Evolutionary conservation across 2,888 invertebrate species (phyloP).

Genomic region (Chrysopilus asiliformis): DNA sequence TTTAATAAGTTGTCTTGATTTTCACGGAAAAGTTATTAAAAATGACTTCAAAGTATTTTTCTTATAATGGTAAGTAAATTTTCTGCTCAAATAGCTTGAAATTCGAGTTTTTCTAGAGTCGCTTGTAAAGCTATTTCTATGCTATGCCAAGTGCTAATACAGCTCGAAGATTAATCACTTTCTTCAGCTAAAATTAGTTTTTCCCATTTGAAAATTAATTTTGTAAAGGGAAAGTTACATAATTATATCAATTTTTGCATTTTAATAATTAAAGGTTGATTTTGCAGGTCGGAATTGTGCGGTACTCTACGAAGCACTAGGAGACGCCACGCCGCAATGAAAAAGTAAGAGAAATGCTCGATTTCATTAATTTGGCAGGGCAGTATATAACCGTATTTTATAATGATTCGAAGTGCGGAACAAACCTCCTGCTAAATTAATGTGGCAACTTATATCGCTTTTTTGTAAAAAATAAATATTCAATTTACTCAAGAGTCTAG

Average conservation of each 20-base stretch:
- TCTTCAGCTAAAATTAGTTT: neutral
- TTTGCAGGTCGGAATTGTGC: no score
- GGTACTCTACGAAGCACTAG: no score
- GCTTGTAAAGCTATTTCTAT: neutral
- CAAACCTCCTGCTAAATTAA: constrained; percentile 8
- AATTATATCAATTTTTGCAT: constrained; percentile 1
- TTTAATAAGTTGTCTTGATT: no score
- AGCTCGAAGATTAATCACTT: constrained; percentile 3
- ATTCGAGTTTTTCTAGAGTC: constrained; percentile 1
- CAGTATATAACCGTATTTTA: constrained; percentile 5
- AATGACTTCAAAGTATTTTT: no score
- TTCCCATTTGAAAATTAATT: neutral
- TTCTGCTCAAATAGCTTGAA: no score
- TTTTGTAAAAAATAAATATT: constrained; percentile 1
- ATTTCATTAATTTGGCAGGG: neutral
- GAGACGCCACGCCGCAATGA: neutral
- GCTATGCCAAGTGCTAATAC: neutral
- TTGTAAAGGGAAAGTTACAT: neutral
- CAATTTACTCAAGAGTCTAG: constrained; percentile 5
- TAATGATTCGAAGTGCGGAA: constrained; percentile 2
- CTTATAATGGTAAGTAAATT: no score
- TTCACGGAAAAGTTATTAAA: no score
- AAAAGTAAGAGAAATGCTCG: neutral
- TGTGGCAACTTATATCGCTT: constrained; percentile 6
- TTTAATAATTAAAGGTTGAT: neutral